phyloP scores from a whole-genome alignment of 2,113 vertebrate species.

The Caretta caretta region DNA sequence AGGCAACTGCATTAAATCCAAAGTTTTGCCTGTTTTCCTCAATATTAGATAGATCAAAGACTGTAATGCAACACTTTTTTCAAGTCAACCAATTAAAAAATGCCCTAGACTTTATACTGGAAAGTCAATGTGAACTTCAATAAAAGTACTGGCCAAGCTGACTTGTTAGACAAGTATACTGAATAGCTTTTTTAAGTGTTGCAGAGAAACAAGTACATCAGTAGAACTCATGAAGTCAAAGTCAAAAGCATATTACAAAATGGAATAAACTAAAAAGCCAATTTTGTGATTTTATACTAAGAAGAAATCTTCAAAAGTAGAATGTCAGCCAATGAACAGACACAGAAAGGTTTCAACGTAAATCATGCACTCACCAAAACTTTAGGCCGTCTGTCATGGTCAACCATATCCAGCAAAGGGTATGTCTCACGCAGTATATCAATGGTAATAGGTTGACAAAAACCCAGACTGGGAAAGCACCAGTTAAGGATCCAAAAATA shows the following conservation, averaged over 20 bases:
- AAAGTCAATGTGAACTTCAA: neutral
- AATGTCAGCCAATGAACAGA: neutral
- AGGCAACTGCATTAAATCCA: neutral
- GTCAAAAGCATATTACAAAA: neutral
- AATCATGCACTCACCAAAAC: constrained; percentile 74
- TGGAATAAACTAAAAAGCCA: neutral
- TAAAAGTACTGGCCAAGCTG: neutral
- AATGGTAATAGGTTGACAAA: constrained; percentile 85
- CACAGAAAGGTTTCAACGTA: neutral
- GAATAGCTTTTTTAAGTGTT: neutral
- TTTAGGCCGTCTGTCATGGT: constrained; percentile 82
- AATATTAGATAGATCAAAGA: neutral
- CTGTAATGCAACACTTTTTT: neutral
- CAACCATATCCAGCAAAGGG: constrained; percentile 90
- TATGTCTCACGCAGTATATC: constrained; percentile 84
- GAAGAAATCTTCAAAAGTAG: neutral
- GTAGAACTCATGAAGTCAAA: neutral
- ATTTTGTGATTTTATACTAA: neutral
- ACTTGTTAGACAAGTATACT: neutral
- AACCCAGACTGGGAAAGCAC: constrained; percentile 83
- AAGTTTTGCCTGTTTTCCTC: neutral
- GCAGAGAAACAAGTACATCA: neutral
- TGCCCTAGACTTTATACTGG: neutral
- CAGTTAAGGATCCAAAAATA: constrained; percentile 48
- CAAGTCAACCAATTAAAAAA: neutral